Conservation (phyloP, 2,113 vertebrate genomes). For the Gopherus evgoodei region DNA sequence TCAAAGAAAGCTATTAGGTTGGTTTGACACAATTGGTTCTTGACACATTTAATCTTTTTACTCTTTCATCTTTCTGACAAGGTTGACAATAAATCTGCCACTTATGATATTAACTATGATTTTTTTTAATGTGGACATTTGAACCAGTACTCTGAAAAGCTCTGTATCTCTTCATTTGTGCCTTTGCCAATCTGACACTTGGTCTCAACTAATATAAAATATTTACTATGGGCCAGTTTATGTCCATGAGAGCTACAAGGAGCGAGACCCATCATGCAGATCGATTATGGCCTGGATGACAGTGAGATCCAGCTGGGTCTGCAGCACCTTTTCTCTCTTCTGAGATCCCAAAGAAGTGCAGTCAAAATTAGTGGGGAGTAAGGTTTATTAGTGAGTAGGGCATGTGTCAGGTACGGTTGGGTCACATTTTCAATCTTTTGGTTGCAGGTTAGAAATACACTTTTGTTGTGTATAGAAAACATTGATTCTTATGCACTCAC, state of each 20-base stretch:
- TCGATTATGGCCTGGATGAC: not conserved
- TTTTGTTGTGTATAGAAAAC: not conserved
- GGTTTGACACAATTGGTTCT: too few species aligned
- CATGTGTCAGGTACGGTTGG: not conserved
- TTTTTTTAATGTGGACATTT: too few species aligned
- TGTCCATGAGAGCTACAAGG: not conserved
- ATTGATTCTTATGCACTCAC: not conserved
- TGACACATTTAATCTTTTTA: too few species aligned
- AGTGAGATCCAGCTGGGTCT: not conserved
- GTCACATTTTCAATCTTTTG: not conserved
- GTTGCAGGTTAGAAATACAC: not conserved
- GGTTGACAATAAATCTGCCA: too few species aligned
- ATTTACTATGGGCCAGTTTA: too few species aligned
- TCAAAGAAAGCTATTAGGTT: too few species aligned
- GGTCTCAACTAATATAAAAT: too few species aligned
- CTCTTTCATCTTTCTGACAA: not conserved
- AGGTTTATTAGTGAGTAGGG: not conserved
- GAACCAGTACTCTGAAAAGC: too few species aligned
- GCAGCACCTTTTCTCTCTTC: not conserved
- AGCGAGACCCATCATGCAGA: not conserved
- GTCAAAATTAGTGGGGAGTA: not conserved
- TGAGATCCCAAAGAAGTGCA: not conserved
- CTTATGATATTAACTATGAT: too few species aligned
- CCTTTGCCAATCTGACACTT: too few species aligned
- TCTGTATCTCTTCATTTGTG: too few species aligned